These are phyloP conservation scores for Diarsia rubi DNA, from an alignment of 2,888 invertebrate species.

Conservation along the genomic window DNA sequence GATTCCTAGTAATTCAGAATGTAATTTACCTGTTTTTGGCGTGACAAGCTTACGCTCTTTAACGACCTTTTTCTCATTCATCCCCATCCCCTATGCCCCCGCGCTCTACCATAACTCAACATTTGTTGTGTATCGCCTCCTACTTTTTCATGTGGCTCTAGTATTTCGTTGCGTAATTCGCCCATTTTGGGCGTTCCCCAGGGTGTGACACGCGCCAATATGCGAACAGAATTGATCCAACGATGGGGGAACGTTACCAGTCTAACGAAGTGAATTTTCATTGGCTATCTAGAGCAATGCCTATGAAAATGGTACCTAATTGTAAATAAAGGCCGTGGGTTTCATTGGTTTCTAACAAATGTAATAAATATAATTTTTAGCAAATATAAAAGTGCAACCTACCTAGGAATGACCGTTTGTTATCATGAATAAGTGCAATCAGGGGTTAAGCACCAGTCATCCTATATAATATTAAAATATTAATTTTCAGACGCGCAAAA, in stretches of 20 bases:
- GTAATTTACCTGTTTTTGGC: constrained; percentile 11
- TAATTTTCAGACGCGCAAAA: constrained; percentile 78
- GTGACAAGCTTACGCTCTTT: neutral
- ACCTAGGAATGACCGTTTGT: neutral
- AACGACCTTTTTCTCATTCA: neutral
- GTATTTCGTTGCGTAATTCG: constrained; percentile 9
- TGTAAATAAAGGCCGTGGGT: neutral
- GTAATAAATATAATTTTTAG: neutral
- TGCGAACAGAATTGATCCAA: neutral
- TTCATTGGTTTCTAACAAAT: neutral
- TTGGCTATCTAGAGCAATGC: neutral
- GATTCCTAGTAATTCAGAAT: constrained; percentile 8
- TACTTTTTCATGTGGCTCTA: constrained; percentile 18
- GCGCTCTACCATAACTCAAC: neutral
- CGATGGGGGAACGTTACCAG: neutral
- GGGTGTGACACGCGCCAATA: constrained; percentile 6
- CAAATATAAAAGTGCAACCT: neutral
- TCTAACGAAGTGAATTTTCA: constrained; percentile 8
- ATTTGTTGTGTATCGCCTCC: neutral
- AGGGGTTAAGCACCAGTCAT: too few relatives aligned
- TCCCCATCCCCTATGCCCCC: neutral
- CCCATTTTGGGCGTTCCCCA: constrained; percentile 10
- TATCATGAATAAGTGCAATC: too few relatives aligned
- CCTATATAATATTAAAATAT: neutral
- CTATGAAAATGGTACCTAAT: neutral